These are phyloP conservation scores for Sipha maydis DNA, from an alignment of 2,888 invertebrate genomes.

Conservation along the genomic window DNA sequence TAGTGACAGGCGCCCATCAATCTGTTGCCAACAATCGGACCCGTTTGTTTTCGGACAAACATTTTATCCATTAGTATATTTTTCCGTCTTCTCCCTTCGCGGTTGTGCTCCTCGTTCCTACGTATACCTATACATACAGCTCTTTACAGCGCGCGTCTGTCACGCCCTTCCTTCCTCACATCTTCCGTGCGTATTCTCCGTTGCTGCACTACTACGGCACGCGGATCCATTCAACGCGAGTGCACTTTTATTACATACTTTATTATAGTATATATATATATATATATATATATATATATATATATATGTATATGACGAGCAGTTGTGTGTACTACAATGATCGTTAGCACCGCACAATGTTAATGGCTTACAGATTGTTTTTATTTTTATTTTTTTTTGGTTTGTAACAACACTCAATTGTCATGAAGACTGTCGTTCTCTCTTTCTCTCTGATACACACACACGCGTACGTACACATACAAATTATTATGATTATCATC, in stretches of 20 bases:
- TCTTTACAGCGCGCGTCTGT: too few relatives aligned
- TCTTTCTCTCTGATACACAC: not conserved
- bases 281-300: too few relatives aligned
- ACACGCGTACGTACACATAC: not conserved
- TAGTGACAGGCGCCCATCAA: constrained; percentile 62
- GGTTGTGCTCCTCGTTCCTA: not conserved
- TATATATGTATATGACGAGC: not conserved
- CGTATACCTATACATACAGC: too few relatives aligned
- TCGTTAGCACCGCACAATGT: constrained; percentile 26
- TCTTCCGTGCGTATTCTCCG: not conserved
- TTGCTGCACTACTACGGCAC: not conserved
- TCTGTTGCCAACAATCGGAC: constrained; percentile 61
- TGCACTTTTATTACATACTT: constrained; percentile 4
- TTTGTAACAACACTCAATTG: constrained; percentile 41
- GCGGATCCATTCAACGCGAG: constrained; percentile 20
- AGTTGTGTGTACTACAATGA: constrained; percentile 6
- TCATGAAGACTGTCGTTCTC: not conserved
- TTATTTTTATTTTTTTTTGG: not conserved
- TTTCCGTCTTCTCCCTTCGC: not conserved
- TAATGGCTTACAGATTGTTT: constrained; percentile 46
- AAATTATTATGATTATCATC: too few relatives aligned
- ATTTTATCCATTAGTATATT: constrained; percentile 60
- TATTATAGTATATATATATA: not conserved
- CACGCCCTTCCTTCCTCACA: not conserved
- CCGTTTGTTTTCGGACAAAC: constrained; percentile 62